phyloP scores from a whole-genome alignment of 2,113 vertebrate genomes.

The Antechinus stuartii region DNA sequence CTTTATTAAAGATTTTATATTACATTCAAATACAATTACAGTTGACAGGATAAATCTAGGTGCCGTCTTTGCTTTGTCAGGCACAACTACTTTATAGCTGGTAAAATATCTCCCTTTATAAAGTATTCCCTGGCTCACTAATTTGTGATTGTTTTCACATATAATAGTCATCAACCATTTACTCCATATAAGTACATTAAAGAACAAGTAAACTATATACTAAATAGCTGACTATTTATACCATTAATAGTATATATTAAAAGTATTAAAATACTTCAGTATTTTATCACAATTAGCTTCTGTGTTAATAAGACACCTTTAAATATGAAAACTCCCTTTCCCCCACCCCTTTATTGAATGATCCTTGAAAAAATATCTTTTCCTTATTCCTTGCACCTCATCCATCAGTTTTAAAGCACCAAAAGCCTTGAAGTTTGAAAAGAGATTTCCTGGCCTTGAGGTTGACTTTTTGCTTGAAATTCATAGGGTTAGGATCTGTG shows the following conservation, averaged over 20 bases:
- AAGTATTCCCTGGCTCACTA: not conserved
- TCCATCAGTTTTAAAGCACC: not conserved
- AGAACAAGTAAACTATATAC: not conserved
- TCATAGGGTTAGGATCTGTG: not conserved
- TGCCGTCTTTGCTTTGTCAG: not conserved
- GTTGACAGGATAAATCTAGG: not conserved
- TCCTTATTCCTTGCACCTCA: too few species aligned
- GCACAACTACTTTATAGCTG: not conserved
- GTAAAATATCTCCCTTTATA: not conserved
- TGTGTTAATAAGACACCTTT: not conserved
- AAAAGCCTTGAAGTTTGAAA: not conserved
- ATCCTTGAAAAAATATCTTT: too few species aligned
- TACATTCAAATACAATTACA: not conserved
- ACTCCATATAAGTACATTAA: not conserved
- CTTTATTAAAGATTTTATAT: not conserved
- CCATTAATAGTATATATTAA: too few species aligned
- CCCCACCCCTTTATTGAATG: not conserved
- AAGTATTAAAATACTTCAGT: not conserved
- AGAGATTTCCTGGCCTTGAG: not conserved
- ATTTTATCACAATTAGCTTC: not conserved
- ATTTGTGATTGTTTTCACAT: conserved; percentile 4
- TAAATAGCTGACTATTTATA: too few species aligned
- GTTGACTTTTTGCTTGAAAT: not conserved
- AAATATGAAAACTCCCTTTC: not conserved
- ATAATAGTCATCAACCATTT: not conserved